Base-by-base conservation (phyloP, 2,888 invertebrate species). In the Leptopilina drosophilae region DNA sequence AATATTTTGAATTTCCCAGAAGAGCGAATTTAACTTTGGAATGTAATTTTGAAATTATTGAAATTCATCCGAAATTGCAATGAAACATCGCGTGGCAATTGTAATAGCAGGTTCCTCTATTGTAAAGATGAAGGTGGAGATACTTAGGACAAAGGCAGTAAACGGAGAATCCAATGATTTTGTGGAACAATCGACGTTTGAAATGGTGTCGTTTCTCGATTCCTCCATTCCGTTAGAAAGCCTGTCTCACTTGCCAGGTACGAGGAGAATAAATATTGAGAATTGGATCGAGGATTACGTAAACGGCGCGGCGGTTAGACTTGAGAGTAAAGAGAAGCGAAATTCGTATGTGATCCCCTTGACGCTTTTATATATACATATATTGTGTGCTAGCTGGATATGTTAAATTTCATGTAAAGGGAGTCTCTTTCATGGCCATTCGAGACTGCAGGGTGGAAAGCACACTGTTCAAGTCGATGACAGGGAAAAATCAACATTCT, bases 231-330 rank as follows among this genome's bases (percentile, higher is more conserved):
- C 33, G n/a, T 33, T 73, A 7, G 33, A 73, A 73, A 73, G 26
- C 73, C 40, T 40, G 33, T 40, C 56, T 56, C 56, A 73, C 56
- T 53, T 33, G 33, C 73, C 5, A n/a, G 56, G 14, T 56, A 73
- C 62, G 73, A n/a, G 56, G 4, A 56, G 56, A 73, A 73, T 73
- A 73, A 73, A 73, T 73, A 73, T 73, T 33, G n/a, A 33, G 56
- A 73, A 73, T 59, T 73, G 73, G 53, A 73, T 59, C 56, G 73
- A 73, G 73, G 73, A 73, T 73, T 73, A 59, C 73, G 56, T 56
- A 73, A 73, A 73, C 20, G 20, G n/a, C n/a, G n/a, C 73, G 33
- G 73, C 73, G 73, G 73, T 73, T 73, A 73, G 73, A 73, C 56
- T 73, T 73, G 62, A 56, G 73, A 73, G 73, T 73, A 59, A 73